Percentiles rank a stretch among this genome's conserved stretches.
These are phyloP conservation scores for Scaptomyza montana DNA, from an alignment of 1,140 invertebrate genomes.

Conservation along the genomic window DNA sequence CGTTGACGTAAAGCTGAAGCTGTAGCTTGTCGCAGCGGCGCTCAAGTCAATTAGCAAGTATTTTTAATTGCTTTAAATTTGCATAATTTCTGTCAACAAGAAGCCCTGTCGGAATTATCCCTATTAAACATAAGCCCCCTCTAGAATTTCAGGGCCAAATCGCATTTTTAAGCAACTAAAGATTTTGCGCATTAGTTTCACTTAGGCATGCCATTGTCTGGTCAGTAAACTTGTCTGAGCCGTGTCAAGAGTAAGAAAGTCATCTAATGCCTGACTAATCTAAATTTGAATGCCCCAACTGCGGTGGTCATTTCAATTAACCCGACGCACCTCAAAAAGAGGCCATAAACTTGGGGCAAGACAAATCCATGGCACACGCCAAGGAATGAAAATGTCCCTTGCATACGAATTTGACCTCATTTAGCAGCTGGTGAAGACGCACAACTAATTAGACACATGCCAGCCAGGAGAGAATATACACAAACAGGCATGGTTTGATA, in stretches of 20 bases:
- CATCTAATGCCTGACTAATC: conserved; percentile 59
- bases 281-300: conserved; percentile 34
- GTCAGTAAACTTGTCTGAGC: conserved; percentile 6
- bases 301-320: conserved; percentile 76
- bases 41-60: conserved; percentile 79
- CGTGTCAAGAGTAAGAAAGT: conserved; percentile 22
- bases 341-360: conserved; percentile 53
- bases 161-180: conserved; percentile 18
- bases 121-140: not conserved
- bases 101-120: conserved; percentile 4
- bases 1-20: conserved; percentile 41
- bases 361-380: conserved; percentile 64
- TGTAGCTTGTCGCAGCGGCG: conserved; percentile 41
- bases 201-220: conserved; percentile 63
- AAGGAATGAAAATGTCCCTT: conserved; percentile 52
- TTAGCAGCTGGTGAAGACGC: conserved; percentile 68
- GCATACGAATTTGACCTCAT: conserved; percentile 64
- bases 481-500: conserved; percentile 36
- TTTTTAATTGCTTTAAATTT: conserved; percentile 81
- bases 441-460: conserved; percentile 82
- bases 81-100: conserved; percentile 79
- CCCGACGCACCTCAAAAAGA: conserved; percentile 69
- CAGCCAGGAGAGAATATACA: conserved; percentile 47
- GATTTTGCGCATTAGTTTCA: conserved; percentile 67
- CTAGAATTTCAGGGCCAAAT: not conserved